A percentile compares a stretch with the other conserved stretches of the same genome.
phyloP scores from a whole-genome alignment of 1,140 invertebrate species.

The Macrotrachela quadricornifera region DNA sequence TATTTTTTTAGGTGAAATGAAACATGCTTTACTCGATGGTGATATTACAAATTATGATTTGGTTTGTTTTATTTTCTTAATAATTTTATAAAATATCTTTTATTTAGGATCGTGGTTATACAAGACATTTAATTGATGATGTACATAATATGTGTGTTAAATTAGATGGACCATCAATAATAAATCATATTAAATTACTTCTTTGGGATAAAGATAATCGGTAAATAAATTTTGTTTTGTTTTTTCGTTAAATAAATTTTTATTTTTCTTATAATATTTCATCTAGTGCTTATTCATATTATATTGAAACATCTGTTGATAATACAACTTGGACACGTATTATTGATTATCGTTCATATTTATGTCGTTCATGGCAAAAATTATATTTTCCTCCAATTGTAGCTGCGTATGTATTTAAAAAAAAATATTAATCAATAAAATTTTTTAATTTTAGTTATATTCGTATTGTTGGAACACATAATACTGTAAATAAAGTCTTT shows the following conservation, averaged over 20 bases:
- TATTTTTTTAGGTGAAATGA: constrained; percentile 66
- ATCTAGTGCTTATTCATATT: constrained; percentile 70
- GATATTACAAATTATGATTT: constrained; percentile 66
- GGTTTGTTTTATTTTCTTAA: constrained; percentile 66
- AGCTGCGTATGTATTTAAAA: constrained; percentile 35
- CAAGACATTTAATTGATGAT: constrained; percentile 15
- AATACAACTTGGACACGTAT: constrained; percentile 77
- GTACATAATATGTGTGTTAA: constrained; percentile 51
- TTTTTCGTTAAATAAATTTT: background rate
- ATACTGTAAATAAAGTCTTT: constrained; percentile 83
- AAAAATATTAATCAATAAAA: background rate
- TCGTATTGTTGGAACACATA: constrained; percentile 69
- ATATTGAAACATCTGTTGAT: constrained; percentile 83
- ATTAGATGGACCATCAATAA: constrained; percentile 60
- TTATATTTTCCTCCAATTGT: constrained; percentile 72
- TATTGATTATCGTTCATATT: constrained; percentile 67
- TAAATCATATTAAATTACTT: constrained; percentile 75
- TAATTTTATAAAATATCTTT: too few relatives aligned
- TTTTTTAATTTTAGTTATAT: constrained; percentile 40
- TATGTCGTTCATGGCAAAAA: constrained; percentile 84
- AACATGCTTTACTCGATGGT: constrained; percentile 59
- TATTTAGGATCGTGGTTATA: too few relatives aligned
- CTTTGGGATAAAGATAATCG: constrained; percentile 79
- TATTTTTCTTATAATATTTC: background rate
- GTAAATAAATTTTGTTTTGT: constrained; percentile 21